phyloP scores from a whole-genome alignment of 2,113 vertebrate species.

The Hemiscyllium ocellatum region DNA sequence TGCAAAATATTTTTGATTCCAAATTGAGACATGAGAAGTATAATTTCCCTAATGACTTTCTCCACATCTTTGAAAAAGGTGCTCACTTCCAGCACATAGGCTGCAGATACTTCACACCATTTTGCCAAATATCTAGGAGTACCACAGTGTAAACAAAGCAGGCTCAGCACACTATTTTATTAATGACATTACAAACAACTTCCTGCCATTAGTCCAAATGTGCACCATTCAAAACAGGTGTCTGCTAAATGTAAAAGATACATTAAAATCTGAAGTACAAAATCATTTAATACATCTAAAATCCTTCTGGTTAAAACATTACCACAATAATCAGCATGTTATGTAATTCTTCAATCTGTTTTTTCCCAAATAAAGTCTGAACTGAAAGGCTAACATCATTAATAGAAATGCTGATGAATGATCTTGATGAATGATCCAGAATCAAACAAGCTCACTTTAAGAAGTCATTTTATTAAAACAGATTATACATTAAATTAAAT shows the following conservation, averaged over 20 bases:
- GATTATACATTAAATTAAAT: conserved; percentile 27
- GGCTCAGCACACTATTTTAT: not conserved
- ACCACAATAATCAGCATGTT: not conserved
- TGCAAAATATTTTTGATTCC: not conserved
- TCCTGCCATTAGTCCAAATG: not conserved
- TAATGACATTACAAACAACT: not conserved
- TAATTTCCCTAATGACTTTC: not conserved
- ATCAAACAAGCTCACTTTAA: not conserved
- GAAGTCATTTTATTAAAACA: conserved; percentile 32
- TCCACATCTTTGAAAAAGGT: not conserved
- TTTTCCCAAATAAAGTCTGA: not conserved
- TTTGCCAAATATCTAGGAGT: not conserved
- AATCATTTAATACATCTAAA: not conserved
- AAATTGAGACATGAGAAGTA: not conserved
- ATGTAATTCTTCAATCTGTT: not conserved
- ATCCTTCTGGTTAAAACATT: not conserved
- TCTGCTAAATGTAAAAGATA: not conserved
- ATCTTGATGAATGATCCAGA: not conserved
- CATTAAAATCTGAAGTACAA: not conserved
- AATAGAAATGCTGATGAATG: not conserved
- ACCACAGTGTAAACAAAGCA: not conserved
- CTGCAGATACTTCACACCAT: not conserved
- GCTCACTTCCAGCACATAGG: not conserved
- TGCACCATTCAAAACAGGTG: not conserved
- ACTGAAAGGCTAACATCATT: not conserved